Evolutionary conservation across 2,797 vertebrate genomes (phyloP).

Genomic region (Ptychobarbus kaznakovi): DNA sequence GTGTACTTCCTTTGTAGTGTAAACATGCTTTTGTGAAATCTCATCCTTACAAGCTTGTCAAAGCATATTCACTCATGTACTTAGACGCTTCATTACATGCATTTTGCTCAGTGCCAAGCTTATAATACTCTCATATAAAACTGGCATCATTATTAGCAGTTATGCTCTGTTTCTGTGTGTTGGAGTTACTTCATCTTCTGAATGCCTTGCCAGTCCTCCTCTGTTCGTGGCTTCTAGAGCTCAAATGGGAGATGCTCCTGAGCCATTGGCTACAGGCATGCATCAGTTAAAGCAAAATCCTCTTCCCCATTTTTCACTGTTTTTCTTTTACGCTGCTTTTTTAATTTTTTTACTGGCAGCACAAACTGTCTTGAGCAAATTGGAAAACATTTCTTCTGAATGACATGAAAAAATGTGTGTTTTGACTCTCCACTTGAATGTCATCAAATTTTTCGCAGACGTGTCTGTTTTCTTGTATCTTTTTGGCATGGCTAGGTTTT

Average conservation of each 20-base stretch:
- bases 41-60: background rate
- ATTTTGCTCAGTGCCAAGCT: background rate
- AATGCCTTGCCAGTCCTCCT: background rate
- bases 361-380: slow-evolving; percentile 52
- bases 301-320: slow-evolving; percentile 15
- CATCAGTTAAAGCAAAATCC: slow-evolving; percentile 29
- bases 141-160: background rate
- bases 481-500: slow-evolving; percentile 26
- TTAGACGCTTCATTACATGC: background rate
- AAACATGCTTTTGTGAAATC: background rate
- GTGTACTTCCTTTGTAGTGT: background rate
- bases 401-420: background rate
- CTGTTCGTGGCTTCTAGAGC: slow-evolving; percentile 4
- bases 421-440: slow-evolving; percentile 41
- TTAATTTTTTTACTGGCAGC: slow-evolving; percentile 42
- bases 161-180: background rate
- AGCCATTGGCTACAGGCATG: background rate
- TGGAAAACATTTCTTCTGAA: slow-evolving; percentile 38
- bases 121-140: background rate
- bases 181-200: slow-evolving; percentile 15
- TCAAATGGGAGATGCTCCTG: background rate
- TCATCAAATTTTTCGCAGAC: slow-evolving; percentile 6
- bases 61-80: background rate
- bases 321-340: background rate
- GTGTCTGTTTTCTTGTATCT: slow-evolving; percentile 5